A percentile compares a stretch with the other conserved stretches of the same genome.
Evolutionary conservation across 2,888 invertebrate genomes (phyloP).

Genomic region (Byasa hedistus): DNA sequence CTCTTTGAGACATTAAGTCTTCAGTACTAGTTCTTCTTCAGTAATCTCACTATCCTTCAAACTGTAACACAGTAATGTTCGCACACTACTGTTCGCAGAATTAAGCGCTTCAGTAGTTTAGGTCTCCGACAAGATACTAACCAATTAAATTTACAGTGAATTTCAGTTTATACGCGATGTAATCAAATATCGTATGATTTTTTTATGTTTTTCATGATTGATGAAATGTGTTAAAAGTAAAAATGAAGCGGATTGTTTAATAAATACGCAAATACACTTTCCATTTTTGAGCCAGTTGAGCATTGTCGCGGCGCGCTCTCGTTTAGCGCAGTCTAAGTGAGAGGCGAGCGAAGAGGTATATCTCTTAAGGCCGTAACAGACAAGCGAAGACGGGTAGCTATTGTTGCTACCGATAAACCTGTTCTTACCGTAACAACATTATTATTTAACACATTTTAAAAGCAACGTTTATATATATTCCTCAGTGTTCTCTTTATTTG

Average conservation of each 20-base stretch:
- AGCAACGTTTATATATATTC: too few relatives aligned
- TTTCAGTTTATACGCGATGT: too few relatives aligned
- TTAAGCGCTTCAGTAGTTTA: too few relatives aligned
- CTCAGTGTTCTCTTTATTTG: too few relatives aligned
- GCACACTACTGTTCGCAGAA: too few relatives aligned
- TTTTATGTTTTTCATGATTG: not conserved
- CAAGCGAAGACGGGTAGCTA: not conserved
- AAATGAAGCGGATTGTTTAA: constrained; percentile 16
- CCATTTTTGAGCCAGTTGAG: constrained; percentile 27
- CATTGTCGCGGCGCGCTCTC: constrained; percentile 21
- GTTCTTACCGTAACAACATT: not conserved
- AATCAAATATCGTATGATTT: too few relatives aligned
- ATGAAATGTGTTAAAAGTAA: constrained; percentile 17
- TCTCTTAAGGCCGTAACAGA: constrained; percentile 12
- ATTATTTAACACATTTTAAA: not conserved
- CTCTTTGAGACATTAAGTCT: too few relatives aligned
- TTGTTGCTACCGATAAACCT: constrained; percentile 3
- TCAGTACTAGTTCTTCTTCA: too few relatives aligned
- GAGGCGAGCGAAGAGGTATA: constrained; percentile 13
- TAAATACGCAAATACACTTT: constrained; percentile 28
- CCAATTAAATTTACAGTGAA: too few relatives aligned
- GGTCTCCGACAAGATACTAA: too few relatives aligned
- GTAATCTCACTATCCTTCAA: too few relatives aligned
- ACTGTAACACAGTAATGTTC: too few relatives aligned
- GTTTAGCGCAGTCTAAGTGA: constrained; percentile 15